Base-by-base conservation (phyloP, 2,797 vertebrate genomes). In the Avahi laniger region DNA sequence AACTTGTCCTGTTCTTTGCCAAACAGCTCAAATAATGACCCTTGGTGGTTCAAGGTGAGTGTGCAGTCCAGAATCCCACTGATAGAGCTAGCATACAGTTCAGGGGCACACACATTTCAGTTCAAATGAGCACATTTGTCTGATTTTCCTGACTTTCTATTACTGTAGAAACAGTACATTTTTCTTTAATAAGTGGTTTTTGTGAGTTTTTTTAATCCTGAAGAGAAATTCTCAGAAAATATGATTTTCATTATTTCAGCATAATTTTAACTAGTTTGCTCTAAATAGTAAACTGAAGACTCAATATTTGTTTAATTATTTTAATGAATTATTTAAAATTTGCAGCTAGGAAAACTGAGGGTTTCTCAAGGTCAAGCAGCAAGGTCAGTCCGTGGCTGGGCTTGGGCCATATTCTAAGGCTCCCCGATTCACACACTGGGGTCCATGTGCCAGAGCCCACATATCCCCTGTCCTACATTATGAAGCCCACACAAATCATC, bases 211-310 rank as follows among this genome's bases (percentile, higher is more conserved):
- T 93, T 96, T 88, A 84, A 46, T 73, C 1, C 13, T 63, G 5
- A 59, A 48, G 26, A 33, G 57, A 90, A 82, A 63, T 50, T 70
- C 26, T 33, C 38, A 92, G 88, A 90, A 93, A 93, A 95, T 43
- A 69, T 22, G 7, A 54, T 91, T 92, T 87, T 94, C 28, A 46
- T 73, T 63, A 57, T 79, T 78, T 50, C 41, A 76, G 35, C 12
- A 12, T 48, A 92, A 33, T 50, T 94, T 83, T 61, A 82, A 86
- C 15, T 48, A 80, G 48, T 69, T 96, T 86, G 79, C 35, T 79
- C 5, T 67, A 43, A 73, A 81, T 30, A 65, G 63, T 82, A 92
- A 95, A 84, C 3, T 28, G 6, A 8, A 80, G 35, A 80, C 1
- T n/a, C 38, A 46, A 43, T 20, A 59, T 57, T 82, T 82, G 10